Evolutionary conservation across 2,113 vertebrate species (phyloP), one percentile per base, ranked within the genome.

Genomic region (Phylloscopus trochilus): DNA sequence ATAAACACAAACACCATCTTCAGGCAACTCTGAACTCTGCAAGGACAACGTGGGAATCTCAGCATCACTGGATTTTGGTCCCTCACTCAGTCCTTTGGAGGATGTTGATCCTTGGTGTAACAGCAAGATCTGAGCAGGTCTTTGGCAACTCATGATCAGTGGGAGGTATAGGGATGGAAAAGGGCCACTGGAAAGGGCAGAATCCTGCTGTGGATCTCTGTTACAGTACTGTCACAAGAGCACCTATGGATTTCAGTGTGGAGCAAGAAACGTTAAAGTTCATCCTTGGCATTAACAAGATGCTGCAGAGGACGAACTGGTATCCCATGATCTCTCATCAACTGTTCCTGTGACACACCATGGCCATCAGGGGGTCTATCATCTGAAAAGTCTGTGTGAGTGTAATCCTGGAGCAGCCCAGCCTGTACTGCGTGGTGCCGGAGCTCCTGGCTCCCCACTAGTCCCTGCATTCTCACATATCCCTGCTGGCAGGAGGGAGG

Each of bases 401-500:
- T 2, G 27, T 96, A 92, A 93, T 97, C 88, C 84, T 79, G 80
- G 90, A 96, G 95, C 43, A 97, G 86, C 35, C 97, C 96, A 3
- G 98, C 95, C 18, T 97, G 95, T 3, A 89, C 74, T 0, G 97
- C 94, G 0, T 97, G 97, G 30, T 84, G 97, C 93, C 53, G 67
- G 43, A 98, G 98, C 76, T 92, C 94, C 62, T 92, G 53, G 9
- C 83, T 97, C 20, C 95, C 98, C 60, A 97, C 0, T 0, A 99
- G 97, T 9, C 99, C 99, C 81, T 97, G 98, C 94, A 75, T 98
- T 81, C 94, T 97, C 76, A 98, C 8, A 53, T 99, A 99, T 7
- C 99, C 99, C 44, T 98, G 98, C 90, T 90, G 98, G 92, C 99
- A 99, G 93, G 97, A 99, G 78, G 98, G 97, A 8, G 99, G 99